Evolutionary conservation across 35 echinoderm and acorn worm genomes (phyloP), one percentile per base, ranked within the genome.

Genomic region (Eucidaris tribuloides): DNA sequence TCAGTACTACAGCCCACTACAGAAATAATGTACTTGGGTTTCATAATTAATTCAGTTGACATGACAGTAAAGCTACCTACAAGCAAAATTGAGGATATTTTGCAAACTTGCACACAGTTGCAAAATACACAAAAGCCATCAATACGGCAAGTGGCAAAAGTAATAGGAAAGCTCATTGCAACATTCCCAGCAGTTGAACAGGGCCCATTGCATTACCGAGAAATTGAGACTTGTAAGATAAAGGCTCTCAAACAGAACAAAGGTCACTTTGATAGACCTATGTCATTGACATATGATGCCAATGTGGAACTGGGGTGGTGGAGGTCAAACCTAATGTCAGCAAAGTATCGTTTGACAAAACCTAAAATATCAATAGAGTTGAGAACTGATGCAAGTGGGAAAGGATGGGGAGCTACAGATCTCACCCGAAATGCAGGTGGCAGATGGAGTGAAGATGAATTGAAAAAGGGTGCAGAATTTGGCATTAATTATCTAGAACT

Each of bases 401-500:
- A 42, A 56, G 87, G 86, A 17, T 94, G 86, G 80, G 79, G 86
- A 18, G 84, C 84, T 45, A 70, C 79, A 3, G 42, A 79, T 87
- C 49, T 61, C 33, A 60, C 50, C 29, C 65, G 28, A 17, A 17
- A 79, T 14, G 50, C 48, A 32, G 91, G 85, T 15, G 81, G 92
- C 14, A 79, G 85, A n/a, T 93, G 92, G 86, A 83, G 48, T 61
- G 29, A 22, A 18, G 33, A 56, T 38, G 91, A 89, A 38, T 68
- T 28, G 39, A 36, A 46, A 22, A 58, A 39, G 56, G 84, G 77
- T 31, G 29, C 34, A 59, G 24, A 80, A 19, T 68, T 79, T 79
- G 71, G 84, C 24, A 94, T 94, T 28, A 94, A 94, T 76, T 88
- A 81, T 45, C 58, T 83, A n/a, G n/a, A n/a, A n/a, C n/a, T n/a